Percentiles rank a stretch among this genome's conserved stretches.
Conservation (phyloP, 2,888 invertebrate species). For the Trissolcus brochymenae region DNA sequence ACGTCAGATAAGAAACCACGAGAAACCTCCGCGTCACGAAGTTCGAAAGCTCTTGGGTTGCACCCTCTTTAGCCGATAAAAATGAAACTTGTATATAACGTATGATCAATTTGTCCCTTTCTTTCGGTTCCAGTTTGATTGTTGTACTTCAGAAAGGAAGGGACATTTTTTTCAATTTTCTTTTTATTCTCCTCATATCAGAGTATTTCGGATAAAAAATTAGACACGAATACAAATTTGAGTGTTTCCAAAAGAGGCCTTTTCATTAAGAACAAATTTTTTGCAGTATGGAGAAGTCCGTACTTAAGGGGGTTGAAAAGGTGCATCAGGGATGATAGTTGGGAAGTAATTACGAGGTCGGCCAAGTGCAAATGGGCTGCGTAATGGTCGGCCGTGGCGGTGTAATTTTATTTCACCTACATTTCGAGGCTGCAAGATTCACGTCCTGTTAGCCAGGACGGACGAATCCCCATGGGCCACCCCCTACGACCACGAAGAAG, state of each 20-base stretch:
- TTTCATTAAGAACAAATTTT: too few relatives aligned
- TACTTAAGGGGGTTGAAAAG: background rate
- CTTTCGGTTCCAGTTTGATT: constrained; percentile 32
- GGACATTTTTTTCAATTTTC: too few relatives aligned
- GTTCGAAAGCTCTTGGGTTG: constrained; percentile 59
- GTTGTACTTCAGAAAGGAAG: constrained; percentile 25
- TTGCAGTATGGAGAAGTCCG: background rate
- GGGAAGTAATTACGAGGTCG: constrained; percentile 16
- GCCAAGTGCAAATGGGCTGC: constrained; percentile 23
- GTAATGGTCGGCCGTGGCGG: constrained; percentile 33
- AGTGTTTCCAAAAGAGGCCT: too few relatives aligned
- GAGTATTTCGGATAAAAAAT: too few relatives aligned
- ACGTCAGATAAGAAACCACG: constrained; percentile 53
- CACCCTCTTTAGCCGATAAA: constrained; percentile 68
- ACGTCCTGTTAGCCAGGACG: constrained; percentile 56
- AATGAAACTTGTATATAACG: constrained; percentile 72
- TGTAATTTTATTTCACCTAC: constrained; percentile 58
- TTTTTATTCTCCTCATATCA: too few relatives aligned
- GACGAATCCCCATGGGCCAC: constrained; percentile 61
- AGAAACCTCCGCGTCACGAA: constrained; percentile 23
- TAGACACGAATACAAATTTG: too few relatives aligned
- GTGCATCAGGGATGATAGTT: constrained; percentile 1
- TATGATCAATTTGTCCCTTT: constrained; percentile 71
- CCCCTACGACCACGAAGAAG: constrained; percentile 57
- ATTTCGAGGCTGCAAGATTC: constrained; percentile 49